Base-by-base conservation (phyloP, 2,888 invertebrate genomes). In the Agelastica alni region DNA sequence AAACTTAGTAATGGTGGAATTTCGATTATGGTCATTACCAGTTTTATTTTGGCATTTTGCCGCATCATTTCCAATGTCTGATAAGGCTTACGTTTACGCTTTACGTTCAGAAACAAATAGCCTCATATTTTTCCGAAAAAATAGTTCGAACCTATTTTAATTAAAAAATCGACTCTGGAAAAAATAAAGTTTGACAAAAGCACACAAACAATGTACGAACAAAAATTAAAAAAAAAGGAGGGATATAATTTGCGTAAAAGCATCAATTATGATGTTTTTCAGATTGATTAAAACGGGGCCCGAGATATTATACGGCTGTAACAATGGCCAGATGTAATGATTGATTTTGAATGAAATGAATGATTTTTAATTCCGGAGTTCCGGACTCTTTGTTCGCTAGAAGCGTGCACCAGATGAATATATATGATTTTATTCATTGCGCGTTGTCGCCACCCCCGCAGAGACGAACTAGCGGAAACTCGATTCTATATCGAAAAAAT, bases 351-450 rank as follows among this genome's bases (percentile, higher is more conserved):
- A 74, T 71, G 72, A 73, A 73, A 74, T 72, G 73, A 74, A 75
- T 73, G 75, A 75, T 76, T 77, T 77, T 77, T 77, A 77, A 77
- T 77, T 76, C 68, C 70, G 67, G 51, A 65, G 65, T 64, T 68
- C 63, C 63, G 67, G 59, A 61, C 65, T 67, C 69, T 71, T 74
- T 74, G 72, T 75, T 71, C 69, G 68, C 57, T 58, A 53, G 66
- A 59, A 70, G 67, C 68, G 71, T 70, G 67, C 66, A 62, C 61
- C 62, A 66, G 72, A 72, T 70, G 73, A 71, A 71, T 75, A 72
- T 75, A 71, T 75, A 75, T 75, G 75, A 75, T 75, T 75, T 75
- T 71, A 74, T 75, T 75, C 74, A 73, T 71, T 72, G 71, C 66
- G 65, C 71, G 69, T 72, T 72, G 70, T 69, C 69, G 65, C 67